These are phyloP conservation scores for Rotaria magnacalcarata DNA, from an alignment of 2,888 invertebrate species.

Conservation along the genomic window DNA sequence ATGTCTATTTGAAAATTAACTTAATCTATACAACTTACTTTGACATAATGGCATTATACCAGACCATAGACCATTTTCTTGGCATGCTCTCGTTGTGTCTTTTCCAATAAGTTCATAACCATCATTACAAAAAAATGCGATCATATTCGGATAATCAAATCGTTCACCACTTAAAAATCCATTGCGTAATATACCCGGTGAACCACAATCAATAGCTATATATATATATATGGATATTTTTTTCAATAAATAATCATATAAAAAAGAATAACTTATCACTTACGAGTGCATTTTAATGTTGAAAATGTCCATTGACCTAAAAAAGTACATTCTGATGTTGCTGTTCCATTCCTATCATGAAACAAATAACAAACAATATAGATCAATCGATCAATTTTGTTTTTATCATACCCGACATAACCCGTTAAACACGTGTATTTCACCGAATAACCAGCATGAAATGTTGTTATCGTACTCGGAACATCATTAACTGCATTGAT, in stretches of 20 bases:
- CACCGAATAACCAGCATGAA: constrained; percentile 35
- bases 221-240: no score
- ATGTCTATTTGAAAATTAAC: no score
- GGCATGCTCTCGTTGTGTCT: background rate
- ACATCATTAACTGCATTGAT: constrained; percentile 21
- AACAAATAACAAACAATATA: background rate
- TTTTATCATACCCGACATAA: background rate
- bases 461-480: constrained; percentile 9
- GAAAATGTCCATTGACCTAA: constrained; percentile 26
- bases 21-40: background rate
- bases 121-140: constrained; percentile 32
- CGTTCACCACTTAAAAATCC: constrained; percentile 32
- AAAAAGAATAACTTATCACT: background rate
- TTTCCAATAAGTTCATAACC: constrained; percentile 16
- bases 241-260: no score
- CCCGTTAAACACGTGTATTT: constrained; percentile 15
- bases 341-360: background rate
- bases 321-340: background rate
- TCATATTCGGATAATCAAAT: constrained; percentile 31
- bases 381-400: background rate
- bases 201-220: constrained; percentile 13
- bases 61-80: constrained; percentile 23
- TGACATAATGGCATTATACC: background rate
- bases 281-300: constrained; percentile 16
- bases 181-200: constrained; percentile 26